These are phyloP conservation scores for Cryptotermes secundus DNA, from an alignment of 1,140 invertebrate species.

Conservation along the genomic window DNA sequence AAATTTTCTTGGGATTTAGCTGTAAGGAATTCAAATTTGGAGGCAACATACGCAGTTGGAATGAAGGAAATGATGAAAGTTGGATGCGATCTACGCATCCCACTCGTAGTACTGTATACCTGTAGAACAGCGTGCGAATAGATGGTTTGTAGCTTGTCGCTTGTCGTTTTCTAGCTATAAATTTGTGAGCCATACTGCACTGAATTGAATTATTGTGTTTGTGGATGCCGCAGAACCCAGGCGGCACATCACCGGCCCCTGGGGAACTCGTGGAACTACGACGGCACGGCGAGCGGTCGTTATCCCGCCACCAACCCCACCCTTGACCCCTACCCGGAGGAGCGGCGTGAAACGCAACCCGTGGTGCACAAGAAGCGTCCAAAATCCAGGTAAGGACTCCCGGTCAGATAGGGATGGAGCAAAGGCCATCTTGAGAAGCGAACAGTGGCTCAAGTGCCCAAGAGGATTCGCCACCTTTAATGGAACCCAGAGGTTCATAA, in stretches of 20 bases:
- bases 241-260: conserved; percentile 39
- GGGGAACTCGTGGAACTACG: conserved; percentile 42
- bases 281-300: conserved; percentile 39
- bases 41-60: no score
- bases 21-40: no score
- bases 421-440: not conserved
- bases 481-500: no score
- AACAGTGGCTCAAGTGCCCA: no score
- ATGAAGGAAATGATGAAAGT: no score
- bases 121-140: no score
- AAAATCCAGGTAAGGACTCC: conserved; percentile 52
- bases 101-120: no score
- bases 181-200: not conserved
- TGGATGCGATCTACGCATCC: no score
- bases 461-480: no score
- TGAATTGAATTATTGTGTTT: not conserved
- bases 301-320: conserved; percentile 40
- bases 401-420: not conserved
- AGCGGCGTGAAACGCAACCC: conserved; percentile 41
- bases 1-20: no score
- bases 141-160: no score
- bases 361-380: conserved; percentile 49
- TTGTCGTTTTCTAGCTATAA: no score
- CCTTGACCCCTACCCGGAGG: conserved; percentile 42
- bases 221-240: conserved; percentile 31